Base-by-base conservation (phyloP, 1,140 invertebrate genomes). In the Phymorhynchus buccinoides region DNA sequence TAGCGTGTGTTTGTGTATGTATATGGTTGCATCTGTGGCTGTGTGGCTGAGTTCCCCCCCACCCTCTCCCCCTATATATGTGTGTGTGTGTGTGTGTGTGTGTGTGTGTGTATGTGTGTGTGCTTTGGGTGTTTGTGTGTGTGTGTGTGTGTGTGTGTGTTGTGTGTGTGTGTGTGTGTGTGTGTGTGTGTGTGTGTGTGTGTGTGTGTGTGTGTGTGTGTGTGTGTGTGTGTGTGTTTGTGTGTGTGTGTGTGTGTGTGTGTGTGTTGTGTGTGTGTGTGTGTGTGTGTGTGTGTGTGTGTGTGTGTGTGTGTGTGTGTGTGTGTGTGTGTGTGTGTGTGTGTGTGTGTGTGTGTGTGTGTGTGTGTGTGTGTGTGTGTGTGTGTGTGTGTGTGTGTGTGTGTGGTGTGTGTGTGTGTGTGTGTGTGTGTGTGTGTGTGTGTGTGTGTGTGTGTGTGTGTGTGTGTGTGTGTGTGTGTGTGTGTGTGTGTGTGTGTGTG, bases 281-380 rank as follows among this genome's bases (percentile, higher is more conserved):
- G 27, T 66, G 62, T 66, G 62, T 66, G 62, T 66, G 62, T 66
- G 62, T 66, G 62, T 66, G 62, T 66, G 62, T 66, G 62, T 66
- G 7, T 27, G 62, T 66, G 4, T n/a, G 27, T 66, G 27, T 66
- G 62, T 66, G 62, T 66, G 62, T 9, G 62, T 66, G 62, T 66
- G 27, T n/a, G 27, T 66, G 62, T 66, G 62, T 66, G 62, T 66
- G 62, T 66, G 62, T 66, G 27, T n/a, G 27, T 66, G 62, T 66
- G 62, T 66, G 62, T 66, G 62, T 66, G 62, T 66, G 27, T n/a
- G 27, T 66, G 62, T 66, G 62, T 66, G 62, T n/a, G 62, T 66
- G 62, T 52, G 48, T 52, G 48, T 22, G 48, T 12, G 48, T 22
- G 48, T 12, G 48, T 52, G 48, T 12, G n/a, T n/a, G n/a, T n/a